Conservation (phyloP, 2,888 invertebrate species). For the Parascotia fuliginaria region DNA sequence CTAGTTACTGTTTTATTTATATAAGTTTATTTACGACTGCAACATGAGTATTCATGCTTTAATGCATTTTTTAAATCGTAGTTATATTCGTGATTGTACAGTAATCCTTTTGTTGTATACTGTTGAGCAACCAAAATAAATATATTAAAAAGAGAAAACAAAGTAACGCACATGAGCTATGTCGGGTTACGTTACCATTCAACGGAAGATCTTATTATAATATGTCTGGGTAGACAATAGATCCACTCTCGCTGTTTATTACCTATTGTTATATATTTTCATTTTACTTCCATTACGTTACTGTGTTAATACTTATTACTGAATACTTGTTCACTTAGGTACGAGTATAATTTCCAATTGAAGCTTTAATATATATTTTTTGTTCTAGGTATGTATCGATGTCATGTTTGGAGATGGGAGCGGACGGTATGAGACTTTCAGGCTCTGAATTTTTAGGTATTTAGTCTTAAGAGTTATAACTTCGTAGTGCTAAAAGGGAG, state of each 20-base stretch:
- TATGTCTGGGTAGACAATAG: slow-evolving; percentile 27
- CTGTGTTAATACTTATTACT: slow-evolving; percentile 3
- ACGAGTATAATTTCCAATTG: not conserved
- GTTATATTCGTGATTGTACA: too few relatives aligned
- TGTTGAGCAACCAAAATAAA: too few relatives aligned
- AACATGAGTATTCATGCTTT: too few relatives aligned
- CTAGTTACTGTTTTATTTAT: too few relatives aligned
- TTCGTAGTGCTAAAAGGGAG: not conserved
- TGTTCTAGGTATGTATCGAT: slow-evolving; percentile 14
- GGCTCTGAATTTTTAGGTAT: not conserved
- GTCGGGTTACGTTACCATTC: slow-evolving; percentile 4
- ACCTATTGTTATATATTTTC: slow-evolving; percentile 8
- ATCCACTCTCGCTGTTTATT: slow-evolving; percentile 22
- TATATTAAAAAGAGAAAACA: slow-evolving; percentile 13
- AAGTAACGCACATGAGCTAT: not conserved
- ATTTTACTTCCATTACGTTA: slow-evolving; percentile 7
- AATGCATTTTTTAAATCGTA: too few relatives aligned
- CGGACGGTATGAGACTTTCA: slow-evolving; percentile 8
- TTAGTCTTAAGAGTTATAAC: not conserved
- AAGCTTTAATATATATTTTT: slow-evolving; percentile 4
- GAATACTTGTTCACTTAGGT: not conserved
- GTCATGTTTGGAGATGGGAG: not conserved
- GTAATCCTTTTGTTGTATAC: too few relatives aligned
- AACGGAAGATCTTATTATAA: slow-evolving; percentile 3
- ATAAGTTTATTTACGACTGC: too few relatives aligned